Evolutionary conservation across 2,797 vertebrate species (phyloP), one percentile per base, ranked within the genome.

Genomic region (Leptoclinus maculatus): DNA sequence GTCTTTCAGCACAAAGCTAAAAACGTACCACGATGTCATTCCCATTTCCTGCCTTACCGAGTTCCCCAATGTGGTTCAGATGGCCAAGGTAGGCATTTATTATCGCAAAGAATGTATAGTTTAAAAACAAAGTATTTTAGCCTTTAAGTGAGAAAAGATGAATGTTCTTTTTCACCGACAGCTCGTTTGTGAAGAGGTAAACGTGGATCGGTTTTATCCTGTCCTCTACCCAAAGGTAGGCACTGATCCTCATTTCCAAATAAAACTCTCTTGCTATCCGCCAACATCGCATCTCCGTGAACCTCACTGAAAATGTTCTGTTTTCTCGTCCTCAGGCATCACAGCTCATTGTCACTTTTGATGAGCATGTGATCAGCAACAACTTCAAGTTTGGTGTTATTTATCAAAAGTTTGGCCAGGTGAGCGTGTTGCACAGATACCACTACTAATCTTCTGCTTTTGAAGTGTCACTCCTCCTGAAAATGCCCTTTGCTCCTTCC

Each of bases 331-430:
- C 68, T 7, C 92, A 99, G 97, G 98, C 97, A 0, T 99, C 98
- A 1, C 96, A 97, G 81, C 97, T 99, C 89, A 96, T 99, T 0
- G 97, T 98, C 57, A 97, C 97, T 43, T 99, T 99, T 27, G 98
- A 99, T 0, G 98, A 99, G 86, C 98, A 99, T 1, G 97, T 99
- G 57, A 97, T 99, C 94, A 99, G 96, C 95, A 99, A 99, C 94
- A 98, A 98, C 95, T 99, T 99, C 92, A 99, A 99, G 90, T 99
- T 99, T 8, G 98, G 98, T 10, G 97, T 99, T 71, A 97, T 99
- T 93, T 99, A 98, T 94, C 98, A 99, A 90, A 98, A 96, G 91
- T 96, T 97, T 21, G 97, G 97, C 72, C 98, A 99, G 96, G 98
- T 98, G 87, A 89, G 96, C 78, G 54, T 1, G 0, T 66, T 19